These are phyloP conservation scores for Ecdyonurus torrentis DNA, from an alignment of 2,888 invertebrate genomes.

Conservation along the genomic window DNA sequence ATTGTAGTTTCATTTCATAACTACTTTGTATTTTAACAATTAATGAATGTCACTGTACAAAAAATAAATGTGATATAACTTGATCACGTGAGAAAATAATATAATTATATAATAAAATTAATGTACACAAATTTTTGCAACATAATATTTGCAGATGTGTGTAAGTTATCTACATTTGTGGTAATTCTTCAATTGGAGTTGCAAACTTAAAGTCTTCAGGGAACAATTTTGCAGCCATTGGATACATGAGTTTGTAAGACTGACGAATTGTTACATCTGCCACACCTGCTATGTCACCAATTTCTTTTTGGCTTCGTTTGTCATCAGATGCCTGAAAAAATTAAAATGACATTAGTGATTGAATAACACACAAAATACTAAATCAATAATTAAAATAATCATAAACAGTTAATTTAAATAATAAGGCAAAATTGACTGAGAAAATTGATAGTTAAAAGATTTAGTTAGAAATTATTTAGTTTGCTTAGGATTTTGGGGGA, in stretches of 20 bases:
- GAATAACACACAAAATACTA: conserved; percentile 4
- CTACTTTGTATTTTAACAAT: too few relatives aligned
- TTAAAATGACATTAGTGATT: background rate
- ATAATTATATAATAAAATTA: background rate
- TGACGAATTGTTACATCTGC: conserved; percentile 96
- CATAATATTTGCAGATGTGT: background rate
- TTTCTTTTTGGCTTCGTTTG: conserved; percentile 90
- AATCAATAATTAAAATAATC: background rate
- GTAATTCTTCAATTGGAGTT: conserved; percentile 86
- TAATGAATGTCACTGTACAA: background rate
- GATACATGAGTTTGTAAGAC: conserved; percentile 94
- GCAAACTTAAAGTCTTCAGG: conserved; percentile 93
- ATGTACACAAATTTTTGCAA: too few relatives aligned
- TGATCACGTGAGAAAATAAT: background rate
- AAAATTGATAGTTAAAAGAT: too few relatives aligned
- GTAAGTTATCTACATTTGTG: conserved; percentile 45
- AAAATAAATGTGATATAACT: background rate
- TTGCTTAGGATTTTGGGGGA: too few relatives aligned
- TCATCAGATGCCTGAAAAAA: conserved; percentile 66
- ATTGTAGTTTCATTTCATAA: too few relatives aligned
- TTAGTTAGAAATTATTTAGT: too few relatives aligned
- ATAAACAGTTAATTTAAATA: background rate
- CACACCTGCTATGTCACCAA: conserved; percentile 95
- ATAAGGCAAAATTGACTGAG: too few relatives aligned
- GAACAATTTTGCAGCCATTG: conserved; percentile 79